Evolutionary conservation across 2,888 invertebrate genomes (phyloP).

Genomic region (Bibio marci): DNA sequence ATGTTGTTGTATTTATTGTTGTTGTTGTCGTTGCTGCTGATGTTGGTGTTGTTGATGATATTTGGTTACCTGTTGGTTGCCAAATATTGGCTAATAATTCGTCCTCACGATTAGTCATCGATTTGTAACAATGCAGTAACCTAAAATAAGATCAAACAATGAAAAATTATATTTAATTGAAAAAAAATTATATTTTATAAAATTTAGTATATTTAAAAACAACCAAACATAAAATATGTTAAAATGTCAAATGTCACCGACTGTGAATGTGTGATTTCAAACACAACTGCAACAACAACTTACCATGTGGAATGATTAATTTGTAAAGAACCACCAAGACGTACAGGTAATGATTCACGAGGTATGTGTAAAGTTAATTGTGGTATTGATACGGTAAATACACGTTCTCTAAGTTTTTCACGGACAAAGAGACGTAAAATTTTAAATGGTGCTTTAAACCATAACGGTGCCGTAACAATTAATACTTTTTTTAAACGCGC

Average conservation of each 20-base stretch:
- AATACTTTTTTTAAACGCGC: conserved; percentile 92
- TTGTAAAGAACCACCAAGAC: conserved; percentile 74
- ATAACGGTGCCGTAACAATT: conserved; percentile 91
- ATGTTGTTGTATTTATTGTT: conserved; percentile 9
- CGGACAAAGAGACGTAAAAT: conserved; percentile 86
- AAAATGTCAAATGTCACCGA: neutral
- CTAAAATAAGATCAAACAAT: conserved; percentile 16
- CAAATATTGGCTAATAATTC: conserved; percentile 30
- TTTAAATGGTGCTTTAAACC: conserved; percentile 97
- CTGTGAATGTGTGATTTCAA: neutral
- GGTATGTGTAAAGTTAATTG: conserved; percentile 84
- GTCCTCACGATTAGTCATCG: conserved; percentile 63
- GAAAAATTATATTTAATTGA: neutral
- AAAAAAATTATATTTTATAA: neutral
- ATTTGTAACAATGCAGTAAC: conserved; percentile 52
- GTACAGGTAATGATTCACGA: conserved; percentile 67
- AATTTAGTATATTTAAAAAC: no score
- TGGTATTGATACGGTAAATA: conserved; percentile 84
- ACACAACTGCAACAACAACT: conserved; percentile 6
- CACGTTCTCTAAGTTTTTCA: conserved; percentile 88
- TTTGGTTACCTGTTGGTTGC: conserved; percentile 32
- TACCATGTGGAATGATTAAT: conserved; percentile 86
- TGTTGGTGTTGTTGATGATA: conserved; percentile 6
- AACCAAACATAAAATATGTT: neutral
- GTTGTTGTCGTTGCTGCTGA: conserved; percentile 30